A percentile compares a stretch with the other conserved stretches of the same genome.
phyloP scores from a whole-genome alignment of 2,113 vertebrate species.

The Hipposideros armiger region DNA sequence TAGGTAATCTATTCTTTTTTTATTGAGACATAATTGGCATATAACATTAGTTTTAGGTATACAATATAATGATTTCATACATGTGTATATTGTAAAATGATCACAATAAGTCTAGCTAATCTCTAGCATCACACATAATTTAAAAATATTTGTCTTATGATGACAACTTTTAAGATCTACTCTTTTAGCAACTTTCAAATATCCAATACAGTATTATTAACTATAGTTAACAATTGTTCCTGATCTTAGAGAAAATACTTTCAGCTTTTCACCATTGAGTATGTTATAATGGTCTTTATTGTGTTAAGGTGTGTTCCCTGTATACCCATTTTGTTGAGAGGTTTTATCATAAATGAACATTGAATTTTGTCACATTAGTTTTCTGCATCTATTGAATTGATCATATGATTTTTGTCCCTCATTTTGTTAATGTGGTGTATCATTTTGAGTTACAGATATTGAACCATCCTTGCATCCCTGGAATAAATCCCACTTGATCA shows the following conservation, averaged over 20 bases:
- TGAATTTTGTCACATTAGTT: neutral
- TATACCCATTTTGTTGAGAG: neutral
- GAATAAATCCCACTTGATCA: neutral
- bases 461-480: neutral
- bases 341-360: neutral
- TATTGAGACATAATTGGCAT: neutral
- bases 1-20: neutral
- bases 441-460: neutral
- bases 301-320: neutral
- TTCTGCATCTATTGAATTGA: neutral
- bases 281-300: neutral
- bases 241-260: neutral
- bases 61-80: neutral
- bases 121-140: neutral
- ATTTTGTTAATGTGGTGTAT: neutral
- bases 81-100: neutral
- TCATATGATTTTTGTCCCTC: neutral
- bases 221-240: neutral
- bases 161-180: conserved; percentile 8
- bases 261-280: neutral
- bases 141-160: neutral
- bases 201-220: neutral
- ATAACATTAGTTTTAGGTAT: neutral
- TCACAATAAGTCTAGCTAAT: neutral
- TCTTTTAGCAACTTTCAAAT: neutral